Conservation (phyloP, 2,888 invertebrate species). For the Polietes domitor region DNA sequence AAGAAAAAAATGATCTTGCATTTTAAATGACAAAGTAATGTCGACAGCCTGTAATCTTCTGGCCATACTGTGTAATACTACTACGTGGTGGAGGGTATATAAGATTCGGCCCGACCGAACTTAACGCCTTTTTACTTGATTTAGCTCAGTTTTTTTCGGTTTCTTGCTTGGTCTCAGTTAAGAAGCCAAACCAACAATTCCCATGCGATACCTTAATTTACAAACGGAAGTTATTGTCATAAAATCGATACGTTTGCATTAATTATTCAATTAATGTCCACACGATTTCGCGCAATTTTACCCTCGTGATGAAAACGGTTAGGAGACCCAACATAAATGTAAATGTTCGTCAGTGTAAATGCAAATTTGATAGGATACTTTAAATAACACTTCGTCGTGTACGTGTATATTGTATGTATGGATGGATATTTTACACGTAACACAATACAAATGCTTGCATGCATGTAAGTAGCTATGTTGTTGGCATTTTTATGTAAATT, state of each 20-base stretch:
- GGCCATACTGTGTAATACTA: too few relatives aligned
- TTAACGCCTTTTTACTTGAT: too few relatives aligned
- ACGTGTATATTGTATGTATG: too few relatives aligned
- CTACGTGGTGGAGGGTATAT: too few relatives aligned
- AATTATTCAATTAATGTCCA: slow-evolving; percentile 21
- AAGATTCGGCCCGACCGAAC: too few relatives aligned
- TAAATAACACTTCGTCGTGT: not conserved
- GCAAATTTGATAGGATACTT: not conserved
- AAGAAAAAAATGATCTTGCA: too few relatives aligned
- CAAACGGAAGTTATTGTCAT: slow-evolving; percentile 32
- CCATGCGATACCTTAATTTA: not conserved
- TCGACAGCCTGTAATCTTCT: too few relatives aligned
- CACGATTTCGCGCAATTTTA: slow-evolving; percentile 4
- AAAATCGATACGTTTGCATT: slow-evolving; percentile 51
- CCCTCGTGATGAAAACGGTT: not conserved
- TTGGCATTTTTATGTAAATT: slow-evolving; percentile 48
- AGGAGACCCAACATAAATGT: not conserved
- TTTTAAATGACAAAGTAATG: too few relatives aligned
- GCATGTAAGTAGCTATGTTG: not conserved
- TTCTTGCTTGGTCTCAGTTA: not conserved
- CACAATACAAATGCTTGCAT: not conserved
- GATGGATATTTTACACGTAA: slow-evolving; percentile 2
- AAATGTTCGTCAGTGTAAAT: slow-evolving; percentile 5
- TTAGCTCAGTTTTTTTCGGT: too few relatives aligned
- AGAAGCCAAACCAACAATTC: not conserved